Percentiles rank a stretch among this genome's conserved stretches.
Evolutionary conservation across 2,113 vertebrate genomes (phyloP).

Genomic region (Coptodon bakossiorum): DNA sequence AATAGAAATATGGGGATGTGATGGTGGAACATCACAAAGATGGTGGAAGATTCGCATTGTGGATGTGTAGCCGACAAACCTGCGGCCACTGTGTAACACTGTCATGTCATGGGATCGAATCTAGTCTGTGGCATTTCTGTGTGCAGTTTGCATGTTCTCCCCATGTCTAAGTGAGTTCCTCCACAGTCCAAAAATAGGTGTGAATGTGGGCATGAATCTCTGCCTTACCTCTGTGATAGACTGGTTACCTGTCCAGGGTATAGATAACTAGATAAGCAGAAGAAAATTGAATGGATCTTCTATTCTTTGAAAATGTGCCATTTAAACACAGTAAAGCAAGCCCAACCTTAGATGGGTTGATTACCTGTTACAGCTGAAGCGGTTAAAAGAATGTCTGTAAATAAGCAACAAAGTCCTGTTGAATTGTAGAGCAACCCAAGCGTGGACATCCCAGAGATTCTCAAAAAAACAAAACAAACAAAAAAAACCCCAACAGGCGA

Average conservation of each 20-base stretch:
- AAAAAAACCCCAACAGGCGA: not conserved
- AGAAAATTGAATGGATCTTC: not conserved
- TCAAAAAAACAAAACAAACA: not conserved
- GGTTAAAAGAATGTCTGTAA: not conserved
- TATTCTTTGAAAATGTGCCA: not conserved
- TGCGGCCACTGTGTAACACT: not conserved
- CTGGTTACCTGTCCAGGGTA: not conserved
- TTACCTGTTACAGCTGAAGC: not conserved
- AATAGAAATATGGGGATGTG: not conserved
- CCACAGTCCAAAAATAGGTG: not conserved
- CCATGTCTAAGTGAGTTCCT: not conserved
- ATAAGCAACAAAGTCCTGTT: not conserved
- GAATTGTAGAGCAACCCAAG: not conserved
- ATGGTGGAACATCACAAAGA: not conserved
- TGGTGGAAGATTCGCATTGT: not conserved
- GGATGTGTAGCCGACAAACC: not conserved
- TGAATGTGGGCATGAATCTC: not conserved
- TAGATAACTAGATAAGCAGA: not conserved
- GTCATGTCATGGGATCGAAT: not conserved
- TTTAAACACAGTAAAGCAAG: not conserved
- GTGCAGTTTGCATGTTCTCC: not conserved
- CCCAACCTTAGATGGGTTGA: not conserved
- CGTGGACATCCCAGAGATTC: not conserved
- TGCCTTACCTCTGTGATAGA: not conserved
- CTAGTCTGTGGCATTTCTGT: not conserved